Evolutionary conservation across 2,797 vertebrate genomes (phyloP), one percentile per base, ranked within the genome.

Genomic region (Denticeps clupeoides): DNA sequence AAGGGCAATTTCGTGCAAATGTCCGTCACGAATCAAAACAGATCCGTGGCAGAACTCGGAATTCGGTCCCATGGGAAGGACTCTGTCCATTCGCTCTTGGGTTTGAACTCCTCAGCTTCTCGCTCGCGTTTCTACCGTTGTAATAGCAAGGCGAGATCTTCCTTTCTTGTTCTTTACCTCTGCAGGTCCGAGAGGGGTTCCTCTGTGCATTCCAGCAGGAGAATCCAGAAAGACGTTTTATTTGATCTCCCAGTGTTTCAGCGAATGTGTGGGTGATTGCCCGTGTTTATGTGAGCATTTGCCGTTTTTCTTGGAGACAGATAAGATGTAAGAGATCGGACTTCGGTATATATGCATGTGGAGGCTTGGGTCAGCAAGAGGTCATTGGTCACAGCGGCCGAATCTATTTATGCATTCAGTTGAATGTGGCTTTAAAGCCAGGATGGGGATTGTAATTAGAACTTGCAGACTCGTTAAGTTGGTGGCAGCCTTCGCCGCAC

Each of bases 391-490:
- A n/a, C n/a, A n/a, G n/a, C 12, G n/a, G n/a, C n/a, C n/a, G n/a
- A n/a, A n/a, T n/a, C n/a, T n/a, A n/a, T n/a, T n/a, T n/a, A n/a
- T n/a, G n/a, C n/a, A n/a, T n/a, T n/a, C n/a, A 9, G 27, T n/a
- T 13, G 18, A 12, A 28, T 12, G 13, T 2, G 4, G 49, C 13
- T 43, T 44, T 62, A n/a, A n/a, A n/a, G n/a, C n/a, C n/a, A n/a
- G n/a, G n/a, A 61, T 63, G 61, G 56, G 69, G 77, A 71, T 67
- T 24, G 60, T 74, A 80, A 85, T 83, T 82, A 80, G 74, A 80
- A 78, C 64, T 65, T 76, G 73, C 64, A 64, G 62, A 79, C 72
- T 73, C 48, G 70, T 79, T 79, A 80, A 71, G 67, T 74, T 69
- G 73, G 69, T 65, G 79, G 78, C 78, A 77, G 69, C 59, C 51